Base-by-base conservation (phyloP, 2,888 invertebrate species). In the Mimachlamys varia region DNA sequence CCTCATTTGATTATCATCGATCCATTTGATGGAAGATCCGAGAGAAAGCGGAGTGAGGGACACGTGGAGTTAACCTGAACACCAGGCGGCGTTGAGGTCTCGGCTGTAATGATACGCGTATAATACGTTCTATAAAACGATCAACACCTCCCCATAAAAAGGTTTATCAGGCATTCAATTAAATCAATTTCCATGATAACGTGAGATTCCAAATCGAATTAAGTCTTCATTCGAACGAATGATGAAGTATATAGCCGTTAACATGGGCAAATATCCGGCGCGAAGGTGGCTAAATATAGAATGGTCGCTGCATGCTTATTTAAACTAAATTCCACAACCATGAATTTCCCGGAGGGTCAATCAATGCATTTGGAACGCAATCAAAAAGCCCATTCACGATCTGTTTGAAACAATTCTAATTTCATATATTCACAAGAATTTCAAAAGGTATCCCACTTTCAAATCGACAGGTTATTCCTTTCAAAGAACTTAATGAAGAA, bases 1-100 rank as follows among this genome's bases (percentile, higher is more conserved):
- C 27, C 33, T 76, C 76, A 76, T 76, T 76, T 76, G 17, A 76
- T 76, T 76, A 76, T 27, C 76, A 76, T 76, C 27, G 76, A 76
- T 76, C 27, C 76, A 12, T 76, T 12, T 76, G 76, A 76, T 33
- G 19, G 53, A 53, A 19, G 19, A 53, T 53, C 53, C 19, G 33
- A 15, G 33, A 33, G 22, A 27, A 76, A 13, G 76, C 19, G 27
- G 76, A 27, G 76, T 13, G 3, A 27, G 33, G 76, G 22, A 76
- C 76, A 15, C 3, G 0, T 15, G 33, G 76, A 1, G 76, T 76
- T 76, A 33, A 76, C 19, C 1, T 76, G 76, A 76, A 33, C 76
- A 76, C 76, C 76, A 76, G 12, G 76, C 22, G 10, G 33, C 33
- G 76, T 33, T 12, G 27, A 33, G 76, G 76, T 76, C 33, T 76